phyloP scores from a whole-genome alignment of 1,140 invertebrate species.

The Charaxes varanes region DNA sequence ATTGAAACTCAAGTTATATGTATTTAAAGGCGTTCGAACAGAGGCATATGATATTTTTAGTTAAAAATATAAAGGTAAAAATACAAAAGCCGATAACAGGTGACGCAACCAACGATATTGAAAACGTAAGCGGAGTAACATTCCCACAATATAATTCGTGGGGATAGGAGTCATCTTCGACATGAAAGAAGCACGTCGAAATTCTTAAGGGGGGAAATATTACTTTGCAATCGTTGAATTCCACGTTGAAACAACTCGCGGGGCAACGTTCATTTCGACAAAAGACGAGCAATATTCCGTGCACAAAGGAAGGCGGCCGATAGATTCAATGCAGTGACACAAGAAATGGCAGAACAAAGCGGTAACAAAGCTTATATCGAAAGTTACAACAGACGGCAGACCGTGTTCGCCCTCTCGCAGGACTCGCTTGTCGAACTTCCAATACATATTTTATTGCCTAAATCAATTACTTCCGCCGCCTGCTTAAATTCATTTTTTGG shows the following conservation, averaged over 20 bases:
- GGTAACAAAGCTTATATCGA: conserved; percentile 72
- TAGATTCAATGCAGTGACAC: conserved; percentile 73
- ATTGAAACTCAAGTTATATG: no score
- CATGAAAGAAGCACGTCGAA: conserved; percentile 68
- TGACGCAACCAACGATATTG: conserved; percentile 30
- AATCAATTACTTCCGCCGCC: neutral
- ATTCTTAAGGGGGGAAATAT: conserved; percentile 69
- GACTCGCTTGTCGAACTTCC: conserved; percentile 16
- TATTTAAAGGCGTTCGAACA: no score
- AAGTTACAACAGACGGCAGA: conserved; percentile 46
- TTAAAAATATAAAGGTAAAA: no score
- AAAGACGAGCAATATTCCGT: conserved; percentile 71
- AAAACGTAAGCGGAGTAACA: conserved; percentile 38
- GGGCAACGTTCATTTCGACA: conserved; percentile 70
- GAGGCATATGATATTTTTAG: no score
- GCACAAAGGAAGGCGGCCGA: conserved; percentile 70
- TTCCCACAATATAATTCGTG: conserved; percentile 52
- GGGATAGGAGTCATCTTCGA: conserved; percentile 61
- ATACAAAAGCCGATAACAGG: no score
- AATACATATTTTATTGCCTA: conserved; percentile 17
- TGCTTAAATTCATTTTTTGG: neutral
- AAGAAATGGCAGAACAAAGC: conserved; percentile 68
- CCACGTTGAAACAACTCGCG: conserved; percentile 69
- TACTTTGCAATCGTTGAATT: conserved; percentile 72
- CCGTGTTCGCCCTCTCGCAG: conserved; percentile 10